phyloP scores from a whole-genome alignment of 2,113 vertebrate genomes.

The Corythornis vintsioides region DNA sequence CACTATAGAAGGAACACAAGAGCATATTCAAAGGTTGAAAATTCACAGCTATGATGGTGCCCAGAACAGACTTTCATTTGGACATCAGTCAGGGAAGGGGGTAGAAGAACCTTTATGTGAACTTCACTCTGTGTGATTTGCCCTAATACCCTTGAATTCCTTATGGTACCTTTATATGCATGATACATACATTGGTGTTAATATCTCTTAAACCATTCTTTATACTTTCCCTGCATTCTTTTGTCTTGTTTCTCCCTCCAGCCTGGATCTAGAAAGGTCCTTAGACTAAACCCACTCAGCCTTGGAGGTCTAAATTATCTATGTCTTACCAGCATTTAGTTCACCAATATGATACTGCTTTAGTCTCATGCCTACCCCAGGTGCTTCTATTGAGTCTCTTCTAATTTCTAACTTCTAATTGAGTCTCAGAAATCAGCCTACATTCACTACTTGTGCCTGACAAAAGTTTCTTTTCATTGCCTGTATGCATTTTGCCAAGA shows the following conservation, averaged over 20 bases:
- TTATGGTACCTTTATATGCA: not conserved
- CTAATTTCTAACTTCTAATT: not conserved
- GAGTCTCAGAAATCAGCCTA: not conserved
- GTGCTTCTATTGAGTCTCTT: too few species aligned
- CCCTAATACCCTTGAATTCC: not conserved
- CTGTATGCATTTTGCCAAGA: not conserved
- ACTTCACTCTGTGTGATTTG: not conserved
- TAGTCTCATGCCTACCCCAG: not conserved
- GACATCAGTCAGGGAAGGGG: not conserved
- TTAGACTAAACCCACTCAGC: not conserved
- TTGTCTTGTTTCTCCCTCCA: not conserved
- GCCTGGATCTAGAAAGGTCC: not conserved
- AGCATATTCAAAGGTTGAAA: not conserved
- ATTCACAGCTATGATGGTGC: not conserved
- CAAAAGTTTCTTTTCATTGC: not conserved
- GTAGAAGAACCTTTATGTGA: not conserved
- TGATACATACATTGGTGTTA: not conserved
- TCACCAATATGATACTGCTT: not conserved
- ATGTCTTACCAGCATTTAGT: not conserved
- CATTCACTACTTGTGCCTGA: not conserved
- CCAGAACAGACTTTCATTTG: not conserved
- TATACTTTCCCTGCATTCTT: not conserved
- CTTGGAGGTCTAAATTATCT: not conserved
- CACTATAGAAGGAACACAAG: not conserved
- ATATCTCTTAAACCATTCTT: not conserved